These are phyloP conservation scores for Sylvia atricapilla DNA, from an alignment of 2,113 vertebrate species.

Conservation along the genomic window DNA sequence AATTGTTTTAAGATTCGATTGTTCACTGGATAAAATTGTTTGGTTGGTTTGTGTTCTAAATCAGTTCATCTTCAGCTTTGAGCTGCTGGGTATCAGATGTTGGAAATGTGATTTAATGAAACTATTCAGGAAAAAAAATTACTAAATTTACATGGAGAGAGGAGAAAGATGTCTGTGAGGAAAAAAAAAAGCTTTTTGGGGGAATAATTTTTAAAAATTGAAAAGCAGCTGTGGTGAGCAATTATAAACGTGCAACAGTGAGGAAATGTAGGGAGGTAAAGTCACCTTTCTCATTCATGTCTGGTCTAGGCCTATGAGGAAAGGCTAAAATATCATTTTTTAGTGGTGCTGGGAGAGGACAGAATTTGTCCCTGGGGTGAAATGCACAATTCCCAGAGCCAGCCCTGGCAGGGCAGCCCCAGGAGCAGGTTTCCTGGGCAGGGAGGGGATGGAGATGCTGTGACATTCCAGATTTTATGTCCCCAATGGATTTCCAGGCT, in stretches of 20 bases:
- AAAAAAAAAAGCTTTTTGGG: not conserved
- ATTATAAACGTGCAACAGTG: not conserved
- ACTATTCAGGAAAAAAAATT: not conserved
- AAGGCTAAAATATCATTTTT: not conserved
- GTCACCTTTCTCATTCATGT: not conserved
- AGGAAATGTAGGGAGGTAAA: not conserved
- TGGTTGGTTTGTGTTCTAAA: not conserved
- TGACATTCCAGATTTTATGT: not conserved
- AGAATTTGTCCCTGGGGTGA: not conserved
- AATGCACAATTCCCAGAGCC: not conserved
- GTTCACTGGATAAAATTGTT: not conserved
- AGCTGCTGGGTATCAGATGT: not conserved
- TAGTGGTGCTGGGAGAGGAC: not conserved
- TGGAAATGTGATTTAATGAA: not conserved
- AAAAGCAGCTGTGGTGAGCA: not conserved
- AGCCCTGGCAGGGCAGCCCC: not conserved
- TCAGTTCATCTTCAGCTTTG: not conserved
- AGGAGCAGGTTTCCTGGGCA: not conserved
- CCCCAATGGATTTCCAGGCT: not conserved
- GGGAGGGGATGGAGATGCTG: not conserved
- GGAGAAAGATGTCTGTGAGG: not conserved
- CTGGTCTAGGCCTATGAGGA: not conserved
- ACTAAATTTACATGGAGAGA: not conserved
- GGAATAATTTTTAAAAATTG: not conserved
- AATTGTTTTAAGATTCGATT: not conserved